Base-by-base conservation (phyloP, 1,140 invertebrate genomes). In the Aphaenogaster floridana region DNA sequence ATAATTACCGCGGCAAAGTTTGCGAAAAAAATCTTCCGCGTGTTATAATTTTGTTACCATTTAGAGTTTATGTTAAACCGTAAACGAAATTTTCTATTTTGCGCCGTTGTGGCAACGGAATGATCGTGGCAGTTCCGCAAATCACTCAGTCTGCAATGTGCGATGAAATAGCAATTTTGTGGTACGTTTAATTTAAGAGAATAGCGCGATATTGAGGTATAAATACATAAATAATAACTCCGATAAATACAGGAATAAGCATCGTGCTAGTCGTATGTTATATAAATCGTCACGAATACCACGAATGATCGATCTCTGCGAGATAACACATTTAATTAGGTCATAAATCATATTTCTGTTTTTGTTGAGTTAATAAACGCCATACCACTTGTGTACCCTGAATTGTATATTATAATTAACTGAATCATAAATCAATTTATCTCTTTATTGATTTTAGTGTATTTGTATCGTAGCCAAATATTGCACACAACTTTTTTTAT, bases 151-250 rank as follows among this genome's bases (percentile, higher is more conserved):
- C 15, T 4, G 48, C 74, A 9, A 45, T 8, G 8, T 9, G 48
- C 15, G 48, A 54, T 54, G 15, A 17, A 50, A 42, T 54, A 69
- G 63, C n/a, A 80, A 69, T 80, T 79, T 80, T n/a, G 61, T 52
- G 48, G 34, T 13, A 15, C n/a, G 15, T 69, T 69, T 80, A 80
- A 80, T 80, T 80, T 68, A 36, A 80, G 34, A 69, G 36, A 34
- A 28, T 28, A n/a, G 15, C 3, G 39, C 4, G 57, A 77, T 42
- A 69, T 52, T 4, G 28, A 28, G 28, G 28, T 28, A 28, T 28
- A 28, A 28, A 28, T 28, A 28, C 28, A 28, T 28, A 28, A 28
- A 28, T 28, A 28, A 28, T 28, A 28, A 28, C 28, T 28, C 28
- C 28, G 28, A 57, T 42, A n/a, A 50, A 39, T 8, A 57, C 34